Evolutionary conservation across 1,140 invertebrate genomes (phyloP).

Genomic region (Pseudomyrmex concolor): DNA sequence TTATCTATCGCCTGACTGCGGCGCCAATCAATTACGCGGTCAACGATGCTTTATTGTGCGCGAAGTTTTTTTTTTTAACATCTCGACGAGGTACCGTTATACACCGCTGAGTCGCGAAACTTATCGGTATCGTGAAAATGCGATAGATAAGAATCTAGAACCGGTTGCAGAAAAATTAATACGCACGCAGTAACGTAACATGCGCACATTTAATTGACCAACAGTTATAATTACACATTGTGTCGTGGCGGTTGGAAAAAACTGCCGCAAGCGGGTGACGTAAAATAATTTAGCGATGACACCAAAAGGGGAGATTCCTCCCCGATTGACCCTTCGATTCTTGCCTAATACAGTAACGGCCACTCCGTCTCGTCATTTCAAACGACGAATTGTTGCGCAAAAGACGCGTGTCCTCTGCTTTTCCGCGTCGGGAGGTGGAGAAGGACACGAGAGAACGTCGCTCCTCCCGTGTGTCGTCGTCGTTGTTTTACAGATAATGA

Average conservation of each 20-base stretch:
- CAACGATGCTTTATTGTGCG: constrained; percentile 32
- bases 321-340: constrained; percentile 50
- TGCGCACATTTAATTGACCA: background rate
- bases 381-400: constrained; percentile 64
- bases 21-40: constrained; percentile 36
- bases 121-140: background rate
- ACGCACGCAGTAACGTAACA: background rate
- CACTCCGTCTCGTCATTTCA: constrained; percentile 31
- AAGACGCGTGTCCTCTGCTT: constrained; percentile 39
- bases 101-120: background rate
- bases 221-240: background rate
- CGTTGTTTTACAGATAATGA: constrained; percentile 58
- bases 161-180: background rate
- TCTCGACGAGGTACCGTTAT: constrained; percentile 13
- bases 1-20: background rate
- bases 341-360: constrained; percentile 61
- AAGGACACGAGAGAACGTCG: constrained; percentile 31
- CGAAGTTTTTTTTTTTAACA: constrained; percentile 35
- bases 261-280: no score
- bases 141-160: background rate
- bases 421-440: constrained; percentile 38
- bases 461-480: constrained; percentile 35
- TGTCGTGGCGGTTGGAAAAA: background rate
- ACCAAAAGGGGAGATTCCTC: constrained; percentile 25
- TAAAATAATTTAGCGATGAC: constrained; percentile 13